Conservation (phyloP, 2,797 vertebrate genomes). For the Setipinna tenuifilis region DNA sequence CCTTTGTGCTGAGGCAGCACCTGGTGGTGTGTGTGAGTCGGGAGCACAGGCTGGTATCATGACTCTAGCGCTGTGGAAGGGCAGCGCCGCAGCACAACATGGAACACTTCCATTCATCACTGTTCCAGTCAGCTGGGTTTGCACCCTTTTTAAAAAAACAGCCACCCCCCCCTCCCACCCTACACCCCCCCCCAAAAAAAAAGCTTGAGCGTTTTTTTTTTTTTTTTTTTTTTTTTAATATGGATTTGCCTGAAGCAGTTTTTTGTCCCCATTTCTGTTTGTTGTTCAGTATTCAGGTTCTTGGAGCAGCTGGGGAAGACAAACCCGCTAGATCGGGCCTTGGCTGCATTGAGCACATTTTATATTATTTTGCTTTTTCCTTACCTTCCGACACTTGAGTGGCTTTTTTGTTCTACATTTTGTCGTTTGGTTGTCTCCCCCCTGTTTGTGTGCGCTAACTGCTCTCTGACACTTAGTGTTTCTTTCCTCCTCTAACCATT, state of each 20-base stretch:
- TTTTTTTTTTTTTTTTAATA: not conserved
- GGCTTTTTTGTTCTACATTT: not conserved
- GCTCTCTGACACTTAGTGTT: not conserved
- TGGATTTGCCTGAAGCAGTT: not conserved
- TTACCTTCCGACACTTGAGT: conserved; percentile 2
- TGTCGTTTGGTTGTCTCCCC: not conserved
- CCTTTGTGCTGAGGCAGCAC: not conserved
- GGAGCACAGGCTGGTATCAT: not conserved
- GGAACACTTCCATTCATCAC: conserved; percentile 24
- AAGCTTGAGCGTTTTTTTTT: not conserved
- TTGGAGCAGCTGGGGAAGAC: not conserved
- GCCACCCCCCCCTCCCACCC: no score
- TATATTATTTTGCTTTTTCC: not conserved
- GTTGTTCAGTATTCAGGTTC: not conserved
- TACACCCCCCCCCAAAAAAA: not conserved
- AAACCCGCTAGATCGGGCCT: not conserved
- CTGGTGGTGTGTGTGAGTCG: not conserved
- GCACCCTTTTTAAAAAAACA: not conserved
- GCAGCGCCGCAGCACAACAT: not conserved
- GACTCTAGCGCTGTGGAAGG: not conserved
- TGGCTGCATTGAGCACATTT: not conserved
- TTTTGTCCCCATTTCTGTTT: not conserved
- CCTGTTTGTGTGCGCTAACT: not conserved
- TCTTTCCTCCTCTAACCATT: not conserved
- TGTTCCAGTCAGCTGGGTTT: conserved; percentile 13